Evolutionary conservation across 1,140 invertebrate genomes (phyloP), one percentile per base, ranked within the genome.

Genomic region (Rhagoletis zephyria): DNA sequence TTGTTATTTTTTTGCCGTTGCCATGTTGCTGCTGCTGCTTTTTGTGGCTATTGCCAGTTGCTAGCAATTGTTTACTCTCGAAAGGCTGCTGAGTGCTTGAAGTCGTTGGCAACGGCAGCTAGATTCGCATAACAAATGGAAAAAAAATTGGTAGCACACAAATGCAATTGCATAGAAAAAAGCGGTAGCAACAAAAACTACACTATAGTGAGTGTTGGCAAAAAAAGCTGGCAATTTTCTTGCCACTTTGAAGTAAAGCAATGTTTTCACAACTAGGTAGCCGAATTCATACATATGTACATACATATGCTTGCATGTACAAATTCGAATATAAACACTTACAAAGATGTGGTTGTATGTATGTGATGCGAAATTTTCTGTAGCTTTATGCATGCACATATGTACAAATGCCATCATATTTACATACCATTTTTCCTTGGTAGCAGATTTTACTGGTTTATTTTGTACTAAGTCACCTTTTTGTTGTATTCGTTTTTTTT

Each of bases 171-270:
- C 45, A 59, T 19, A 81, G 1, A 7, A 6, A 56, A 19, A 51
- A 81, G 56, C 14, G n/a, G 56, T 6, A 59, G 10, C 45, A 56
- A 81, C 3, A 59, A 4, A 1, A 81, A 30, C 16, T 12, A 70
- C 40, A 81, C 19, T n/a, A n/a, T 4, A 6, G 12, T 4, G 9
- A 48, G 48, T n/a, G 74, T n/a, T 12, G 6, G 0, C 42, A 81
- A 56, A 45, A 81, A 81, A 81, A 56, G 74, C 48, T 81, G 74
- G 48, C 74, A 81, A 81, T 81, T 74, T 77, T 59, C 74, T 56
- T 59, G 74, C 74, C 74, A 81, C 45, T 56, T 81, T 16, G 74
- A 7, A 16, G 67, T 42, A 56, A 81, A 56, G 45, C 16, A 56
- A 56, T 19, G 6, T 81, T 81, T 56, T 30, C 3, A 56, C 9